Evolutionary conservation across 2,888 invertebrate species (phyloP), one percentile per base, ranked within the genome.

Genomic region (Xestia ashworthii): DNA sequence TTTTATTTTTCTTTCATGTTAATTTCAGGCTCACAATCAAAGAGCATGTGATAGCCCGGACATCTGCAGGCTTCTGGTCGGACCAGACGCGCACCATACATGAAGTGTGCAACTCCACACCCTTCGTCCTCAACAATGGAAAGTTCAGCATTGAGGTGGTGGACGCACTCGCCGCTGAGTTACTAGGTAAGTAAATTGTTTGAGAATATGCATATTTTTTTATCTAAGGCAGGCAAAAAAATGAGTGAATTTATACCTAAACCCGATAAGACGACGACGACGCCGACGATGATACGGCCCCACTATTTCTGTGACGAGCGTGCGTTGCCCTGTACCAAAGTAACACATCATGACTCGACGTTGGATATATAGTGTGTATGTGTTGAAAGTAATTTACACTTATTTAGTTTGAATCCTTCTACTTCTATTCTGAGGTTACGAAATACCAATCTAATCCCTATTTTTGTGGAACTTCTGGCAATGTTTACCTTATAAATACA

Each of bases 41-140:
- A 90, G 98, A 98, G 94, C 98, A 98, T 96, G 98, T 98, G 9
- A 97, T 98, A 83, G 98, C 98, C n/a, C 97, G 98, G 88, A 98
- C 98, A 53, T 98, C 98, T 9, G 98, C 98, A n/a, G 98, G 98
- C 8, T 98, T 98, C 94, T 98, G 98, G 98, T 98, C 98, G 0
- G 98, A 99, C 89, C 98, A 98, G 90, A 98, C 98, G 60, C 97
- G 98, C 84, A 97, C 98, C 2, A 98, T 99, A 81, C 98, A 98
- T 90, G 98, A 98, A 90, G 98, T 98, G 16, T 97, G 97, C 90
- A 98, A 98, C 92, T 97, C 97, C 71, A 98, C 98, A 91, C 99
- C 99, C 4, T 99, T 99, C 93, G 97, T 97, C 69, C 94, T 99
- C 73, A 97, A 96, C 90, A 97, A 96, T 89, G 98, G 98, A 22